These are phyloP conservation scores for Tenthredo mesomela DNA, from an alignment of 2,888 invertebrate species.

Conservation along the genomic window DNA sequence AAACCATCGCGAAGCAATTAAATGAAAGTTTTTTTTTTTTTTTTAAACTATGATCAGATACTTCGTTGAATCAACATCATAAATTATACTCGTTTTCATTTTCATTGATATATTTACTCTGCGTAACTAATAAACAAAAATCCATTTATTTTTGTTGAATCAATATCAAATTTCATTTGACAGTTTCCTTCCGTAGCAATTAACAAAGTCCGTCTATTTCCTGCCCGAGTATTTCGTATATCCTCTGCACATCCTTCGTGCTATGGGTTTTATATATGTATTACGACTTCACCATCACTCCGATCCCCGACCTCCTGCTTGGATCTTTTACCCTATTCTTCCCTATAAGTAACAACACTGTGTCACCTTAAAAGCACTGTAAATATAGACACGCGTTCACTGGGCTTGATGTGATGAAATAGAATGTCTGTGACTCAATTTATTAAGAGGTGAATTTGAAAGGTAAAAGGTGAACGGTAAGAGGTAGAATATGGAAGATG, in stretches of 20 bases:
- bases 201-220: background rate
- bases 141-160: background rate
- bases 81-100: background rate
- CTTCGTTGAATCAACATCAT: background rate
- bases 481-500: background rate
- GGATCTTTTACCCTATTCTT: slow-evolving; percentile 10
- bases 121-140: background rate
- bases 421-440: slow-evolving; percentile 49
- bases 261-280: background rate
- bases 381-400: slow-evolving; percentile 29
- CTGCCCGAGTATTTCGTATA: background rate
- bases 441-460: slow-evolving; percentile 34
- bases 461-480: slow-evolving; percentile 10
- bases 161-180: background rate
- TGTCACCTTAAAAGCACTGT: slow-evolving; percentile 38
- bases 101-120: background rate
- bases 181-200: slow-evolving; percentile 1
- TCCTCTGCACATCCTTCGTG: background rate
- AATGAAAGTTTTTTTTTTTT: background rate
- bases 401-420: slow-evolving; percentile 41
- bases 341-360: slow-evolving; percentile 11
- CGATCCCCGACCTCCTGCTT: background rate
- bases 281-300: background rate
- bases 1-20: background rate
- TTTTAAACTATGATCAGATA: background rate